Evolutionary conservation across 1,140 invertebrate species (phyloP), one percentile per base, ranked within the genome.

Genomic region (Nephotettix cincticeps): DNA sequence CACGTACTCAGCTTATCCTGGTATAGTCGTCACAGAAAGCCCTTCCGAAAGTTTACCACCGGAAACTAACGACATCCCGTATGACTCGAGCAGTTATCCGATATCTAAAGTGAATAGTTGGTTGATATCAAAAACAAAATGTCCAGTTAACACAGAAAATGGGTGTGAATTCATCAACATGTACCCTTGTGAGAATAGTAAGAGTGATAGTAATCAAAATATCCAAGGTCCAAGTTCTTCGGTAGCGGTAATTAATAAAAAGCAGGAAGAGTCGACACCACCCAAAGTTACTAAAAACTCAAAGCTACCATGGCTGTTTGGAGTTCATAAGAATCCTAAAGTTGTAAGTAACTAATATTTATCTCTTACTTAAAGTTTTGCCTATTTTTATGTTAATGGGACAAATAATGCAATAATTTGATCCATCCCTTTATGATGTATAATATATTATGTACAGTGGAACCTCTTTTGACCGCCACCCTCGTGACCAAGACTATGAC

Each of bases 291-390:
- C n/a, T 6, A 4, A 2, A 61, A 61, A 25, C 21, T 27, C 56
- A 27, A 27, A 2, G 6, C 2, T 4, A 25, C 21, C 56, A 27
- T 61, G 56, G 56, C 56, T 61, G 56, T 61, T 61, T 61, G 56
- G 56, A 27, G 56, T 29, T 13, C 56, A 61, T 29, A 61, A 29
- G 23, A 61, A 61, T 28, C 56, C 56, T 25, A 61, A 61, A 61
- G 56, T 61, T 61, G 56, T 61, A 29, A 61, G 56, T 61, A 61
- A 21, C 14, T 21, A 9, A 9, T 40, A 40, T 9, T 40, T n/a
- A n/a, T n/a, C n/a, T n/a, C n/a, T n/a, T n/a, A n/a, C n/a, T n/a
- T n/a, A n/a, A n/a, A n/a, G n/a, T n/a, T n/a, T n/a, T n/a, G n/a
- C n/a, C n/a, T n/a, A n/a, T n/a, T n/a, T n/a, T n/a, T n/a, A n/a